These are phyloP conservation scores for Rhabdomys dilectus DNA, from an alignment of 2,113 vertebrate species.

Conservation along the genomic window DNA sequence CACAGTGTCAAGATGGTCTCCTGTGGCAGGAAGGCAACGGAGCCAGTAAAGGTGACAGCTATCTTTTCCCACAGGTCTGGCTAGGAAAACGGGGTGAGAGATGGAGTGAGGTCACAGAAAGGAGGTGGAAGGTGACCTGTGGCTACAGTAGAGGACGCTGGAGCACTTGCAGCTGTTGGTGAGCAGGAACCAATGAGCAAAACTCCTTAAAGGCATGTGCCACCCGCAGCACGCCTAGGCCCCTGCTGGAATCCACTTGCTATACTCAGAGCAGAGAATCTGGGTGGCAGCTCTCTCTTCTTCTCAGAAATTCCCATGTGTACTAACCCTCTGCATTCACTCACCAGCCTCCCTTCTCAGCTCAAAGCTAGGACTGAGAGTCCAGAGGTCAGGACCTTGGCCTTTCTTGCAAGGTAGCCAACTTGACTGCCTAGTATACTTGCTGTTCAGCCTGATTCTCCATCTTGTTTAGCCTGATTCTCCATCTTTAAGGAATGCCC, in stretches of 20 bases:
- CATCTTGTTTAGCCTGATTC: not conserved
- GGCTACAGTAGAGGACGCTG: not conserved
- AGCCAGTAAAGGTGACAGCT: not conserved
- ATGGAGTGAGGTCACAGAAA: not conserved
- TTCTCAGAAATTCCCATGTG: not conserved
- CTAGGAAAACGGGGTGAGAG: not conserved
- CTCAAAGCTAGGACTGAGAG: not conserved
- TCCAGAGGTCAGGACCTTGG: not conserved
- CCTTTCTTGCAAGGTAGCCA: not conserved
- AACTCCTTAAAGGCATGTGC: not conserved
- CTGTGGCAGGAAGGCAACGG: not conserved
- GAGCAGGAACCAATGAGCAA: not conserved
- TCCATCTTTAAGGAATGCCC: not conserved
- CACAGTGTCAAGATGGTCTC: no score
- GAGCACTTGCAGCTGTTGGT: not conserved
- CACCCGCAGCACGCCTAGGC: no score
- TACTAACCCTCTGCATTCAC: no score
- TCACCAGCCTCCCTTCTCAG: not conserved
- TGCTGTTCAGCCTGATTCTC: not conserved
- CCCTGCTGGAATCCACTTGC: not conserved
- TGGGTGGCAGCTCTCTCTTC: not conserved
- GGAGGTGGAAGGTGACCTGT: not conserved
- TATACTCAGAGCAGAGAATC: no score
- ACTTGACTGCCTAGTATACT: not conserved
- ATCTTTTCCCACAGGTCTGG: not conserved